Conservation (phyloP, 2,113 vertebrate species). For the Nestor notabilis region DNA sequence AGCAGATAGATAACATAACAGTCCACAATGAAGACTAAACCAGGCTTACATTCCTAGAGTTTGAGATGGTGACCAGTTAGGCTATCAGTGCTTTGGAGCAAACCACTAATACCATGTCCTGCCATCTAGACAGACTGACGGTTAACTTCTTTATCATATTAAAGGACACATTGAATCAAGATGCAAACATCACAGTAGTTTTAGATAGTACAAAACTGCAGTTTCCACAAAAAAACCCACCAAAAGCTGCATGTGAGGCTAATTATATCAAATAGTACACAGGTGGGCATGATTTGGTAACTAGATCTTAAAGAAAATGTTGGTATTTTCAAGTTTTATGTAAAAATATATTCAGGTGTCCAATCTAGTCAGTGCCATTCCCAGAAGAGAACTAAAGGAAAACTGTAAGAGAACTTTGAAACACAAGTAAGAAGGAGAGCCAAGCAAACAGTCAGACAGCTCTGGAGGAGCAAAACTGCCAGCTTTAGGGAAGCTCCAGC, state of each 20-base stretch:
- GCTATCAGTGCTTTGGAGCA: neutral
- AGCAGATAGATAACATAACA: neutral
- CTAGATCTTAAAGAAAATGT: neutral
- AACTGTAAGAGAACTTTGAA: neutral
- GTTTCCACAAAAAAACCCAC: neutral
- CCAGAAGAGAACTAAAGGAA: neutral
- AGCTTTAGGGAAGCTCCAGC: neutral
- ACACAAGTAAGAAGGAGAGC: neutral
- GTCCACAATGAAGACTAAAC: neutral
- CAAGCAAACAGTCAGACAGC: neutral
- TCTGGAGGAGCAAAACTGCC: neutral
- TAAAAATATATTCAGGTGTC: neutral
- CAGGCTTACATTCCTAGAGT: neutral
- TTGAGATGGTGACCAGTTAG: neutral
- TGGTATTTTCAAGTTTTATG: neutral
- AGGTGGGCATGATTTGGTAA: neutral
- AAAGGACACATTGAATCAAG: neutral
- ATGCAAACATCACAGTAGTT: neutral
- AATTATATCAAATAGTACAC: neutral
- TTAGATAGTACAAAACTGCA: neutral
- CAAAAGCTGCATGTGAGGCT: neutral
- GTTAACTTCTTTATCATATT: neutral
- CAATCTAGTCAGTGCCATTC: neutral
- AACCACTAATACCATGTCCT: neutral
- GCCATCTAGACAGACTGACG: neutral